These are phyloP conservation scores for Trogon melanurus DNA, from an alignment of 2,113 vertebrate species.

Conservation along the genomic window DNA sequence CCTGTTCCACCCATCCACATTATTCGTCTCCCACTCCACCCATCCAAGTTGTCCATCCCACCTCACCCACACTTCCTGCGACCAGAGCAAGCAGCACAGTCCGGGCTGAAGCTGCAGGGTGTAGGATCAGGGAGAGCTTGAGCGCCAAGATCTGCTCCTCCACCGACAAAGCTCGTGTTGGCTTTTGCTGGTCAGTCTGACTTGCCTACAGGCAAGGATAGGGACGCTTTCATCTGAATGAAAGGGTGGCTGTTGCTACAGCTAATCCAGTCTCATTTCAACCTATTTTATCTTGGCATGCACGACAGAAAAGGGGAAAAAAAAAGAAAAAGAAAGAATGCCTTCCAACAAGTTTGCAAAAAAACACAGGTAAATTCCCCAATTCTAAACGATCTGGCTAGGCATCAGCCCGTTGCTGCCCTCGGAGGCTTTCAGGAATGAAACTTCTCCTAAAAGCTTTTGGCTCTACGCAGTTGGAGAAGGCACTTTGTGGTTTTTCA, in stretches of 20 bases:
- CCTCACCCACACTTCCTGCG: fast-evolving
- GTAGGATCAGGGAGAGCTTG: fast-evolving
- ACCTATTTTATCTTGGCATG: slow-evolving; percentile 34
- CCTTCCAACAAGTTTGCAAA: neutral
- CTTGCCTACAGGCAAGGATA: neutral
- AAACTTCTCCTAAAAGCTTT: slow-evolving; percentile 18
- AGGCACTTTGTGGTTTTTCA: slow-evolving; percentile 31
- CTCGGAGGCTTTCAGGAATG: slow-evolving; percentile 28
- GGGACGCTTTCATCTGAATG: neutral
- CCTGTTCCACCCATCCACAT: neutral
- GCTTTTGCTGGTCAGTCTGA: neutral
- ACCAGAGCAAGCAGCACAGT: neutral
- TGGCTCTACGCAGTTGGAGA: neutral
- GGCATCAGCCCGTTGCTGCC: neutral
- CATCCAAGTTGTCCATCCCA: fast-evolving
- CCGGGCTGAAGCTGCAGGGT: neutral
- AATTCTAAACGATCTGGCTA: slow-evolving; percentile 10
- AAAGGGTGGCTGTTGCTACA: neutral
- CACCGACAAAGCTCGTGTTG: neutral
- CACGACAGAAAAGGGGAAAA: neutral
- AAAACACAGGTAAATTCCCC: neutral
- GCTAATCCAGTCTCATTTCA: slow-evolving; percentile 17
- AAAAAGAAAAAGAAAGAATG: neutral
- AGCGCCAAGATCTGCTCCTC: neutral
- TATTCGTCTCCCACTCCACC: no score